Evolutionary conservation across 2,888 invertebrate genomes (phyloP), one percentile per base, ranked within the genome.

Genomic region (Lumbricus terrestris): DNA sequence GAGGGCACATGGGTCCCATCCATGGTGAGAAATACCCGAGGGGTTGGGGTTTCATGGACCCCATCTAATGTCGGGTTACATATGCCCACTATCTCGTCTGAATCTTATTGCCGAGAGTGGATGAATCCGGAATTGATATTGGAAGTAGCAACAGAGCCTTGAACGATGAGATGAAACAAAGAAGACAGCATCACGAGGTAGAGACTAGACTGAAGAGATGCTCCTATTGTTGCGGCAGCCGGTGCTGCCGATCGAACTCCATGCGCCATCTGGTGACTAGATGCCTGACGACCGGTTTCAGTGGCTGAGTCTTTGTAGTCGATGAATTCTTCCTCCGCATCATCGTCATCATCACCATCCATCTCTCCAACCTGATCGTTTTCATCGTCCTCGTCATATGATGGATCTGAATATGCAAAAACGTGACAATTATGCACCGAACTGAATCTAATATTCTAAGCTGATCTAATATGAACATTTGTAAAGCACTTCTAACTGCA

Each of bases 121-220:
- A 69, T 69, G 69, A n/a, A 69, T n/a, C 4, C n/a, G n/a, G 69
- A 69, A 69, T n/a, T n/a, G 8, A 29, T 69, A 13, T 1, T 69
- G 29, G 69, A n/a, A n/a, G 54, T 29, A 47, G 23, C 23, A 23
- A 47, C 47, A 47, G 23, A 47, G 47, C 20, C 23, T 20, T 47
- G 47, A 47, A 47, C 5, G 8, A 69, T 11, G n/a, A n/a, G 29
- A 69, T 69, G 69, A 69, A 69, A 13, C 69, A 69, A n/a, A 69
- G 11, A n/a, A 16, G 11, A 16, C 8, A 69, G 11, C 13, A 23
- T 16, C 1, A 11, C n/a, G 69, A 69, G 69, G 69, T 69, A 69
- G 69, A 69, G 69, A 69, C 69, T 69, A 69, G 69, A 69, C 69
- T n/a, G 69, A n/a, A n/a, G n/a, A 69, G 69, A 69, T n/a, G 69